Conservation (phyloP, 2,888 invertebrate species). For the Azorinus chamasolen region DNA sequence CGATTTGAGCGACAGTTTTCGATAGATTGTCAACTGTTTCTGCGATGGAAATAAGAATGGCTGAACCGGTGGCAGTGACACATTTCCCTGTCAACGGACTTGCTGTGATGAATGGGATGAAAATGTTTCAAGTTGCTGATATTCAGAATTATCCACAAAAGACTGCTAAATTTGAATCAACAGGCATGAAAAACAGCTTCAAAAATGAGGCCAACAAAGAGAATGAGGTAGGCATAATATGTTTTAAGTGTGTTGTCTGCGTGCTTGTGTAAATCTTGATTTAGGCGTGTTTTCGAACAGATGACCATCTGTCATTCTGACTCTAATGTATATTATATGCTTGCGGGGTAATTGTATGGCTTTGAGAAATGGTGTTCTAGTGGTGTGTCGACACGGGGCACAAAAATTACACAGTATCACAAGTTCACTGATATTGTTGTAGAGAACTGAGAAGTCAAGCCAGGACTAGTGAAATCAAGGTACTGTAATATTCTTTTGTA, state of each 20-base stretch:
- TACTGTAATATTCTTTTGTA: no score
- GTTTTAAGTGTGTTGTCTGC: no score
- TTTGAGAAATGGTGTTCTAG: slow-evolving; percentile 27
- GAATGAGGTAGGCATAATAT: background rate
- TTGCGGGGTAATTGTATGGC: slow-evolving; percentile 34
- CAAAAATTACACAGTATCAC: no score
- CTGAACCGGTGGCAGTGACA: slow-evolving; percentile 2
- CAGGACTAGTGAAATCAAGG: no score
- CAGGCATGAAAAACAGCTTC: background rate
- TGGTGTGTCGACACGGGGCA: no score
- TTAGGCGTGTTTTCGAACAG: no score
- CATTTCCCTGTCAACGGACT: slow-evolving; percentile 7
- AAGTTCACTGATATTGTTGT: no score
- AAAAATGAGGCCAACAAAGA: slow-evolving; percentile 7
- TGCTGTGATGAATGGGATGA: slow-evolving; percentile 2
- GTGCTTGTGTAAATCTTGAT: no score
- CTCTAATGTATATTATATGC: slow-evolving; percentile 28
- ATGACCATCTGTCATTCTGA: slow-evolving; percentile 39
- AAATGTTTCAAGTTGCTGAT: slow-evolving; percentile 8
- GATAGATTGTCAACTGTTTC: no score
- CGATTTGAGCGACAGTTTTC: no score
- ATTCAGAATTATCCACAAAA: background rate
- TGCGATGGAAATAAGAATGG: slow-evolving; percentile 1
- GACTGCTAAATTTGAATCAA: background rate
- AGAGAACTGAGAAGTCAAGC: no score